Conservation (phyloP, 2,888 invertebrate genomes). For the Coelogynopora nodosa region DNA sequence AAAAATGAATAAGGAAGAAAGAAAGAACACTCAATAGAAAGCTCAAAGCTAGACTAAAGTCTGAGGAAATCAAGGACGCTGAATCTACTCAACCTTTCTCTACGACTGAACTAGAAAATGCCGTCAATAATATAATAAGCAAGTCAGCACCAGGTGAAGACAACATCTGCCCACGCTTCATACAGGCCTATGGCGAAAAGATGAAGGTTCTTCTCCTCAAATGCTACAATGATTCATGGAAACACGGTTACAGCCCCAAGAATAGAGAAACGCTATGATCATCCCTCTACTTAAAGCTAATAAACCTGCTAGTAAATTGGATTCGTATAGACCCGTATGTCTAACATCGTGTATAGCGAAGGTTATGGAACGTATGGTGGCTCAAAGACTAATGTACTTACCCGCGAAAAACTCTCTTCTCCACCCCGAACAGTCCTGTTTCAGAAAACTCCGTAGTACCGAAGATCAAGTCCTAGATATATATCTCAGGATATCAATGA, state of each 20-base stretch:
- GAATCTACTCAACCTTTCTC: not conserved
- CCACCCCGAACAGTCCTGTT: not conserved
- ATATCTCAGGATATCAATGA: not conserved
- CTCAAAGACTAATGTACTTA: not conserved
- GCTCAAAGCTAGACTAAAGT: not conserved
- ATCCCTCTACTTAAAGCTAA: not conserved
- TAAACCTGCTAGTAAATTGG: not conserved
- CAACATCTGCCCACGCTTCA: not conserved
- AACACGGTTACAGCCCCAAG: not conserved
- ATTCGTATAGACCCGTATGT: not conserved
- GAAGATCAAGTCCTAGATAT: not conserved
- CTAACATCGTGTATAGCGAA: conserved; percentile 15
- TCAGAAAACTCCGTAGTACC: not conserved
- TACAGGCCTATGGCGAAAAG: not conserved
- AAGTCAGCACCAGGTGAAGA: not conserved
- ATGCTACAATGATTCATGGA: not conserved
- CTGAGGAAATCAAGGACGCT: not conserved
- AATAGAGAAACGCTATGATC: not conserved
- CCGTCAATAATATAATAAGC: not conserved
- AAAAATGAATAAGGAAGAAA: conserved; percentile 7
- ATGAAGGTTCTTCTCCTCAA: not conserved
- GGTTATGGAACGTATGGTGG: not conserved
- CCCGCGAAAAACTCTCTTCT: not conserved
- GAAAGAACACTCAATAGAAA: not conserved
- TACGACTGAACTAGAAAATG: not conserved